Conservation (phyloP, 2,888 invertebrate genomes). For the Mesochorus sp. region DNA sequence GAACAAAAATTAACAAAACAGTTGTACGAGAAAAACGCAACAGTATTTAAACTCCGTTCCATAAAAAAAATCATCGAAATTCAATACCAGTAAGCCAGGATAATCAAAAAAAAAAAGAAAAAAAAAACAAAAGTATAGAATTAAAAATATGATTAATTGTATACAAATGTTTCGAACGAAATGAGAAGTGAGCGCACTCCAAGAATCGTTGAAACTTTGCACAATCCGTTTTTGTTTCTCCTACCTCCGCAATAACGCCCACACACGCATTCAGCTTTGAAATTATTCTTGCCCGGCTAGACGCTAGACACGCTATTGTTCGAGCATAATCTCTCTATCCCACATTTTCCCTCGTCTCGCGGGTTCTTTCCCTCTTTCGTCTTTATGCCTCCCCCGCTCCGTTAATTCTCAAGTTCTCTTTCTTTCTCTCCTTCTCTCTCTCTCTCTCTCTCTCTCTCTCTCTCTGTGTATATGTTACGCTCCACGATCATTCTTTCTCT, state of each 20-base stretch:
- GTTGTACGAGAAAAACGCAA: too few relatives aligned
- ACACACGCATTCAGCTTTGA: slow-evolving; percentile 22
- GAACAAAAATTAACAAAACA: too few relatives aligned
- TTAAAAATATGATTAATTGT: too few relatives aligned
- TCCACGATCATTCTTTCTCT: slow-evolving; percentile 23
- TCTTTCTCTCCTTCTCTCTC: too few relatives aligned
- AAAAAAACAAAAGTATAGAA: too few relatives aligned
- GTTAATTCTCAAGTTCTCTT: slow-evolving; percentile 19
- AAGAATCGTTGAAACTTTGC: slow-evolving; percentile 55
- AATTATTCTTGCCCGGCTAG: slow-evolving; percentile 40
- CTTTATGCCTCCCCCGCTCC: slow-evolving; percentile 35
- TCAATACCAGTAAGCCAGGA: background rate
- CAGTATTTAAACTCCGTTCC: too few relatives aligned
- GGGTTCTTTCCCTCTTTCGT: slow-evolving; percentile 41
- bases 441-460: slow-evolving; percentile 22
- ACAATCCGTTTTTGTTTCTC: slow-evolving; percentile 52
- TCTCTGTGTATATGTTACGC: slow-evolving; percentile 45
- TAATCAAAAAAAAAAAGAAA: too few relatives aligned
- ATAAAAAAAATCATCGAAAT: background rate
- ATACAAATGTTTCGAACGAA: too few relatives aligned
- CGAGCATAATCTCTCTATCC: slow-evolving; percentile 38
- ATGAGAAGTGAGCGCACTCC: slow-evolving; percentile 32
- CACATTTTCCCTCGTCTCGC: slow-evolving; percentile 35
- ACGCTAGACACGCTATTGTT: slow-evolving; percentile 54
- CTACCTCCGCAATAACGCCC: slow-evolving; percentile 50